A percentile compares a stretch with the other conserved stretches of the same genome.
Evolutionary conservation across 1,140 invertebrate species (phyloP).

Genomic region (Plectrocnemia conspersa): DNA sequence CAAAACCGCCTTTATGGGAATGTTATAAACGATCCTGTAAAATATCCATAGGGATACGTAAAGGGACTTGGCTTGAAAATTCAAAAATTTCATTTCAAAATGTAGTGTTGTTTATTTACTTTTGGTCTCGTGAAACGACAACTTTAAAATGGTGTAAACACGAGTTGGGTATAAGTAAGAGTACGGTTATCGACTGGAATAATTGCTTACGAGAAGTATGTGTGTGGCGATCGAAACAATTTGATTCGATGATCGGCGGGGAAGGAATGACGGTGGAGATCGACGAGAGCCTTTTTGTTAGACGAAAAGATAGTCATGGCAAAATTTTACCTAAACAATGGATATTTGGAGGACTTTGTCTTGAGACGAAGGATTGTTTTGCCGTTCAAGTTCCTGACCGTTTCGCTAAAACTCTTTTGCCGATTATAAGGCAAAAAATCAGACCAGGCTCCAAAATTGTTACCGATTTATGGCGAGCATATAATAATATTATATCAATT

Average conservation of each 20-base stretch:
- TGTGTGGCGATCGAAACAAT: neutral
- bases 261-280: neutral
- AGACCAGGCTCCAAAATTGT: neutral
- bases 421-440: neutral
- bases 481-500: neutral
- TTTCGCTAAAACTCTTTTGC: neutral
- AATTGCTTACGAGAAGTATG: conserved; percentile 1
- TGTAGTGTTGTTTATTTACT: conserved; percentile 1
- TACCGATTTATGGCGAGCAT: no score
- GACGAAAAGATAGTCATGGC: neutral
- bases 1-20: neutral
- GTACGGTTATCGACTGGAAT: conserved; percentile 1
- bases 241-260: neutral
- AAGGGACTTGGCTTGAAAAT: conserved; percentile 4
- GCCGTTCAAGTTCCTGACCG: neutral
- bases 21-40: neutral
- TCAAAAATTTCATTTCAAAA: neutral
- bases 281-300: neutral
- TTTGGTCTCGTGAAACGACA: conserved; percentile 1
- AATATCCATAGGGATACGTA: neutral
- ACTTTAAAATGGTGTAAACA: neutral
- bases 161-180: neutral
- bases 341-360: neutral
- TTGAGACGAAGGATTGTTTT: neutral
- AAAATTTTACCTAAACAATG: neutral